Percentiles rank a stretch among this genome's conserved stretches.
Evolutionary conservation across 2,113 vertebrate species (phyloP).

Genomic region (Polypterus senegalus): DNA sequence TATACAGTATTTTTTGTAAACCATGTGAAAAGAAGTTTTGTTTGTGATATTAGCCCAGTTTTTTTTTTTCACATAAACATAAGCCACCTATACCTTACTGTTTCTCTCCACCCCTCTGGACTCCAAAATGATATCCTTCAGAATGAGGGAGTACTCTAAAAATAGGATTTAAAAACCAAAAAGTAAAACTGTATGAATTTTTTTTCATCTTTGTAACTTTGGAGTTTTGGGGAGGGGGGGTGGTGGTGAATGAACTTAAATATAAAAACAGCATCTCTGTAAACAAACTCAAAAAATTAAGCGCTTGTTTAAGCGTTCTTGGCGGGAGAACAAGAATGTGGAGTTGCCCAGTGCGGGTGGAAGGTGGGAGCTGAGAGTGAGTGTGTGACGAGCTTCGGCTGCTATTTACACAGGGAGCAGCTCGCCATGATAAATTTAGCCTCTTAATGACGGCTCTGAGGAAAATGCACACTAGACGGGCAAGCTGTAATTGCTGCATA

Average conservation of each 20-base stretch:
- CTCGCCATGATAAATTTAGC: slow-evolving; percentile 1
- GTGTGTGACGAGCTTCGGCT: background rate
- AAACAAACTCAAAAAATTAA: slow-evolving; percentile 7
- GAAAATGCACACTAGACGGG: background rate
- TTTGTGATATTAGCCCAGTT: no score
- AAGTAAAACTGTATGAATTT: background rate
- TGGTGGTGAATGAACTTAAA: background rate
- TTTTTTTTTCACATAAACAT: no score
- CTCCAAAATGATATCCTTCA: no score
- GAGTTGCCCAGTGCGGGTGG: background rate
- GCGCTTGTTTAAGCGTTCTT: background rate
- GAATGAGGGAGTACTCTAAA: background rate
- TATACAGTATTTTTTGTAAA: no score
- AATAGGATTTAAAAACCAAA: background rate
- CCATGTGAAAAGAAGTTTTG: no score
- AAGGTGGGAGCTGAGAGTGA: background rate
- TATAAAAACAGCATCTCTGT: slow-evolving; percentile 4
- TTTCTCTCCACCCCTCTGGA: no score
- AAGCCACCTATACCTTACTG: no score
- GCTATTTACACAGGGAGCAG: slow-evolving; percentile 3
- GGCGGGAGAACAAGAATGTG: background rate
- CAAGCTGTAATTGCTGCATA: slow-evolving; percentile 5
- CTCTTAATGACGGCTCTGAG: slow-evolving; percentile 7
- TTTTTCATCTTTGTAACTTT: background rate
- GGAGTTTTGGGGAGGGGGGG: background rate